Evolutionary conservation across 2,797 vertebrate genomes (phyloP).

Genomic region (Acanthurus leucopareius): DNA sequence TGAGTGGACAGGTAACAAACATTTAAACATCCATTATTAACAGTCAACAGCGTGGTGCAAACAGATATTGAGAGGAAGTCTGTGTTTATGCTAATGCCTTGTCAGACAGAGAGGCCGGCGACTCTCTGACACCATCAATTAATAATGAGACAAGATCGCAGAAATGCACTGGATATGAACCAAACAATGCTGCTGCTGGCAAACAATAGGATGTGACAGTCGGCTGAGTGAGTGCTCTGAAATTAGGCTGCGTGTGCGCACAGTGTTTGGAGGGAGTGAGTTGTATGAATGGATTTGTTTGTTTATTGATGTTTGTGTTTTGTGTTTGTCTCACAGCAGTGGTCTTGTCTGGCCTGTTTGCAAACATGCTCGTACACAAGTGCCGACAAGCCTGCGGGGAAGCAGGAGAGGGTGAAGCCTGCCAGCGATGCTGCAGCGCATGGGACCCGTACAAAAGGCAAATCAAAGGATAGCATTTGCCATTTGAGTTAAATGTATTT

Average conservation of each 20-base stretch:
- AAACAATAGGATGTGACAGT: slow-evolving; percentile 61
- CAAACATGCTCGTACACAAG: slow-evolving; percentile 75
- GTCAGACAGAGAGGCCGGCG: slow-evolving; percentile 73
- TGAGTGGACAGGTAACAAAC: slow-evolving; percentile 77
- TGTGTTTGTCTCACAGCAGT: slow-evolving; percentile 81
- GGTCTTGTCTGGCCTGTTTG: slow-evolving; percentile 79
- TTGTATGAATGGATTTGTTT: slow-evolving; percentile 80
- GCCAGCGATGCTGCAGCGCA: neutral
- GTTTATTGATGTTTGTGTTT: slow-evolving; percentile 85
- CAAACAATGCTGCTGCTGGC: slow-evolving; percentile 73
- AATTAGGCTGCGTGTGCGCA: slow-evolving; percentile 52
- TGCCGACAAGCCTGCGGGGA: slow-evolving; percentile 53
- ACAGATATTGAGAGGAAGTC: slow-evolving; percentile 83
- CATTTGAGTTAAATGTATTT: neutral
- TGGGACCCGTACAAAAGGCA: neutral
- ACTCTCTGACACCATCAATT: slow-evolving; percentile 83
- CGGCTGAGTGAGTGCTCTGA: slow-evolving; percentile 63
- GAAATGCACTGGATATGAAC: slow-evolving; percentile 59
- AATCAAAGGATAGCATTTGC: neutral
- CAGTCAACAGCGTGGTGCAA: slow-evolving; percentile 79
- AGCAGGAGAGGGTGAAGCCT: slow-evolving; percentile 10
- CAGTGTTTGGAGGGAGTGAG: slow-evolving; percentile 30
- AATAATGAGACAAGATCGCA: slow-evolving; percentile 80
- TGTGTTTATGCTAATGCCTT: slow-evolving; percentile 87
- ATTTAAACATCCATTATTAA: slow-evolving; percentile 85